Evolutionary conservation across 2,113 vertebrate genomes (phyloP).

Genomic region (Osmerus eperlanus): DNA sequence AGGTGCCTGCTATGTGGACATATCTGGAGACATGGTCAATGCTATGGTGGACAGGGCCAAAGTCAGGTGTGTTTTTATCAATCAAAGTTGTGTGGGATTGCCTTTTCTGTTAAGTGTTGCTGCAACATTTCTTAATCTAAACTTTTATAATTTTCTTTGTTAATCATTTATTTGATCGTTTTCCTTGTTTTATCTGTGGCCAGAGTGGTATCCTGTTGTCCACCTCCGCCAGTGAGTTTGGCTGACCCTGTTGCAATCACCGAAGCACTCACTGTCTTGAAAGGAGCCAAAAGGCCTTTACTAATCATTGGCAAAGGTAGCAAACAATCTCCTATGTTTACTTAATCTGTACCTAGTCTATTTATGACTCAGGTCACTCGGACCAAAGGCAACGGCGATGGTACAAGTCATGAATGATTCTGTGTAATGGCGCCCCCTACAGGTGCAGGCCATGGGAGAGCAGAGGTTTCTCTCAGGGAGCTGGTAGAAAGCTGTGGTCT

Average conservation of each 20-base stretch:
- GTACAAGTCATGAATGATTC: no score
- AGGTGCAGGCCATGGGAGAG: slow-evolving; percentile 89
- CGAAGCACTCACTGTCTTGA: slow-evolving; percentile 70
- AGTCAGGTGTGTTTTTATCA: slow-evolving; percentile 71
- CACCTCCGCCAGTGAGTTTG: slow-evolving; percentile 76
- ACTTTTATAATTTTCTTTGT: neutral
- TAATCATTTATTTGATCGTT: neutral
- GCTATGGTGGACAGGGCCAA: slow-evolving; percentile 74
- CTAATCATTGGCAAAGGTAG: slow-evolving; percentile 93
- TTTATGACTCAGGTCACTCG: no score
- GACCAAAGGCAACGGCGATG: no score
- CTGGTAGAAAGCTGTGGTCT: slow-evolving; percentile 81
- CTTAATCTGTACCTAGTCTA: no score
- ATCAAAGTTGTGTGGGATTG: no score
- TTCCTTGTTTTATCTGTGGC: slow-evolving; percentile 13
- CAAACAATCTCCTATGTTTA: neutral
- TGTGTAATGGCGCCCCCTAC: neutral
- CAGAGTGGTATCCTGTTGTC: slow-evolving; percentile 80
- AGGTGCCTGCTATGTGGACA: slow-evolving; percentile 91
- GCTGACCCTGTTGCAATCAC: slow-evolving; percentile 71
- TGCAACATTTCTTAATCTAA: neutral
- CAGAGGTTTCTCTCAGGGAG: slow-evolving; percentile 78
- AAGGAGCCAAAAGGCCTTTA: slow-evolving; percentile 80
- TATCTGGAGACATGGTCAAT: slow-evolving; percentile 90
- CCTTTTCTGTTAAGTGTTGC: no score